Evolutionary conservation across 2,797 vertebrate genomes (phyloP), one percentile per base, ranked within the genome.

Genomic region (Selene dorsalis): DNA sequence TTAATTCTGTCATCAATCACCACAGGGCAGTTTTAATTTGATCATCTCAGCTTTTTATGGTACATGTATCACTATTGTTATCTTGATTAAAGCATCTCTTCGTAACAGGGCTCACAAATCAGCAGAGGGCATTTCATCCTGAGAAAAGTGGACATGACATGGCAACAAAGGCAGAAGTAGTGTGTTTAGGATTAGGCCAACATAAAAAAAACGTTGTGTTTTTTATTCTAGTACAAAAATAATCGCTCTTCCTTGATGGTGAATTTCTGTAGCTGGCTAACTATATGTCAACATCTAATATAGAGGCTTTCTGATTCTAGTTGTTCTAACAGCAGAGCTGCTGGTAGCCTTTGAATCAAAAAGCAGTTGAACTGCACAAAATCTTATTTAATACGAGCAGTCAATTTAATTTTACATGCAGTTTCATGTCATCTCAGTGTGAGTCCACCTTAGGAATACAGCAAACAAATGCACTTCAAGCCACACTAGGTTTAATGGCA

Each of bases 261-360:
- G 10, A 0, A 2, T 4, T 64, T 50, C 50, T 3, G 39, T 55
- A 16, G 11, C 12, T 26, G n/a, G 6, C 3, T 32, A 56, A n/a
- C 13, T 13, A 22, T 57, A 22, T 47, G 18, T 22, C 32, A 13
- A 24, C 43, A 28, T 69, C 8, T 22, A n/a, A 3, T 17, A 14
- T 14, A n/a, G 22, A 53, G 26, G 28, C 5, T 62, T 60, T 38
- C 26, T 62, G 43, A 38, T 41, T n/a, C 2, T 38, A 50, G 48
- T 62, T 59, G 50, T 67, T 59, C 28, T 24, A 28, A 38, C 28
- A 59, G 47, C 64, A 75, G 11, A 56, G 39, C 39, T 30, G 38
- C 50, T 61, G 56, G 18, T 39, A 50, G 60, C 28, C 52, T 59
- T 5, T 59, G 52, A 48, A 30, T 70, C 58, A 69, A 62, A 82